phyloP scores from a whole-genome alignment of 2,888 invertebrate species.

The Drosophila atripex region DNA sequence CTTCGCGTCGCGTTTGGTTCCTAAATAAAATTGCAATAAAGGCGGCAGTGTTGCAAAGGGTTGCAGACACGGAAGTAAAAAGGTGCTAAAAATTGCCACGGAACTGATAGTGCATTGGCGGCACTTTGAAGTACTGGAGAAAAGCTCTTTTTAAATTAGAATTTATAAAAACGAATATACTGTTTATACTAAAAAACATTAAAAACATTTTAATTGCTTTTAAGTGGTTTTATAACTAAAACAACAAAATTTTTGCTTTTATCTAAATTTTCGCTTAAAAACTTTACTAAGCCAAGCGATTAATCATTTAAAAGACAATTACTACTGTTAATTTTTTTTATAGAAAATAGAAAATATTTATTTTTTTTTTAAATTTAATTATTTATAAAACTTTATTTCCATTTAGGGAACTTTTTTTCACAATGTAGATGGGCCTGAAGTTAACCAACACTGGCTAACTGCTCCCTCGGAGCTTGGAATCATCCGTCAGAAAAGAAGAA shows the following conservation, averaged over 20 bases:
- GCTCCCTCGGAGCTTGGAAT: conserved; percentile 15
- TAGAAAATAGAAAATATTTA: not conserved
- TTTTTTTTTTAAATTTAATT: not conserved
- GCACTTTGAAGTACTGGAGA: not conserved
- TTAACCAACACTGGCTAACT: conserved; percentile 19
- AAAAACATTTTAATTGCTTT: no score
- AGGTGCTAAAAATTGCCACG: conserved; percentile 31
- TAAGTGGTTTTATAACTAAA: no score
- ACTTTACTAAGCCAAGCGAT: no score
- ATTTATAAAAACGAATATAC: no score
- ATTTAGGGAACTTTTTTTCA: not conserved
- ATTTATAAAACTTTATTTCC: not conserved
- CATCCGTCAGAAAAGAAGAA: conserved; percentile 8
- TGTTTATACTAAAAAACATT: not conserved
- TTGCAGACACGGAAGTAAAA: conserved; percentile 57
- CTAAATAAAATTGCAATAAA: conserved; percentile 65
- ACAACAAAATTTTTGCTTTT: no score
- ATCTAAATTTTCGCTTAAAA: no score
- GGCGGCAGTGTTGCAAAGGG: conserved; percentile 22
- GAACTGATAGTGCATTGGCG: not conserved
- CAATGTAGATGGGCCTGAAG: not conserved
- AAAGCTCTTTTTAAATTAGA: not conserved
- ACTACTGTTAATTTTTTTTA: not conserved
- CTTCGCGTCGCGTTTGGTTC: conserved; percentile 66
- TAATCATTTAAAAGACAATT: no score